Conservation (phyloP, 2,888 invertebrate genomes). For the Yponomeuta evonymella region DNA sequence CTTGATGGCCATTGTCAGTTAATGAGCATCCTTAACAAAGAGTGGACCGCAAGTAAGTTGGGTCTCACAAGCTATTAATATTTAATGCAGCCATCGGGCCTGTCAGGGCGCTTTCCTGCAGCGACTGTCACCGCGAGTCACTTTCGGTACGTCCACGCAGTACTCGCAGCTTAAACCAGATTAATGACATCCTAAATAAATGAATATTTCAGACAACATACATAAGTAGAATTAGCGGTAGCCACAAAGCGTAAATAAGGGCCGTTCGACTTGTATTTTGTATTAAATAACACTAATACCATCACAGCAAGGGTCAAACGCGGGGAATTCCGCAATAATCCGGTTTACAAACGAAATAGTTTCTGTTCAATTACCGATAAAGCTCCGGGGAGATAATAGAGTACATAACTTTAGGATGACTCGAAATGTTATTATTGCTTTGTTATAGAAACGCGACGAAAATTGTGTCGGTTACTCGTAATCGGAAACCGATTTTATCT, state of each 20-base stretch:
- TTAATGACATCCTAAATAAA: constrained; percentile 23
- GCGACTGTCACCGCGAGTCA: not conserved
- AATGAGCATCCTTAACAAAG: constrained; percentile 28
- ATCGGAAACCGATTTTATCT: constrained; percentile 10
- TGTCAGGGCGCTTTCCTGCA: constrained; percentile 1
- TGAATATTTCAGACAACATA: constrained; percentile 20
- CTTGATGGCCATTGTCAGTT: constrained; percentile 26
- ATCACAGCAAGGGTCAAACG: constrained; percentile 41
- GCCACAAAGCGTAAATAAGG: constrained; percentile 41
- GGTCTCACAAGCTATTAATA: constrained; percentile 27
- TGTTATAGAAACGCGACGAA: constrained; percentile 25
- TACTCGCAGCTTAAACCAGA: constrained; percentile 21
- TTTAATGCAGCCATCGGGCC: constrained; percentile 24
- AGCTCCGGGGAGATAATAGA: constrained; percentile 40
- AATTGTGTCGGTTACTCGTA: constrained; percentile 8
- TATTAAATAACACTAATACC: constrained; percentile 50
- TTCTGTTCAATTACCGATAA: constrained; percentile 59
- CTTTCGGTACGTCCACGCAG: constrained; percentile 6
- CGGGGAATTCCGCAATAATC: constrained; percentile 44
- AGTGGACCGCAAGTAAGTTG: constrained; percentile 15
- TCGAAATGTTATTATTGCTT: constrained; percentile 41
- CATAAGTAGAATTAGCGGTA: constrained; percentile 34
- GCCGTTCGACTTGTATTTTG: constrained; percentile 37
- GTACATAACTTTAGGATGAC: constrained; percentile 41
- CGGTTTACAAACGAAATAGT: constrained; percentile 50